These are phyloP conservation scores for Rhynchopsitta pachyrhyncha DNA, from an alignment of 2,113 vertebrate species.

Conservation along the genomic window DNA sequence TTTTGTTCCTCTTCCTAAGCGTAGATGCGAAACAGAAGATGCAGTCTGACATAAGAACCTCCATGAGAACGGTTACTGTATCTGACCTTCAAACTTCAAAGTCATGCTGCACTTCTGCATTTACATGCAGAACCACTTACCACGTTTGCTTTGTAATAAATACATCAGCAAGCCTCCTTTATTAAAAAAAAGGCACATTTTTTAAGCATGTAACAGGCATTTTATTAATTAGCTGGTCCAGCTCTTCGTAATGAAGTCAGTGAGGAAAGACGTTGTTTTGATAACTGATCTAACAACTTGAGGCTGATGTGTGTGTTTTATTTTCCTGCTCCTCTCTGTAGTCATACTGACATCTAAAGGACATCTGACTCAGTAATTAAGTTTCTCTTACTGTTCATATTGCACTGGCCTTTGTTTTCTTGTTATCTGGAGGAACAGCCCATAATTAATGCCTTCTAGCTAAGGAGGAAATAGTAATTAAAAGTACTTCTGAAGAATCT, in stretches of 20 bases:
- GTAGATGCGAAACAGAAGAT: conserved; percentile 12
- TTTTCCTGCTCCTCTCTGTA: conserved; percentile 25
- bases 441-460: conserved; percentile 8
- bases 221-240: conserved; percentile 10
- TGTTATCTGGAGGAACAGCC: conserved; percentile 3
- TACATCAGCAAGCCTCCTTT: neutral
- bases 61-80: neutral
- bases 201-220: neutral
- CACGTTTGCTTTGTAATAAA: neutral
- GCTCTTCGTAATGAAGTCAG: conserved; percentile 7
- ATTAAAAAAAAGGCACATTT: neutral
- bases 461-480: conserved; percentile 42
- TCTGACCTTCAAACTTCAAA: conserved; percentile 70
- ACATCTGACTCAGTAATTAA: conserved; percentile 49
- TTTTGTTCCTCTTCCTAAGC: conserved; percentile 5
- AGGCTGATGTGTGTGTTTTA: neutral
- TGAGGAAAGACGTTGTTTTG: conserved; percentile 44
- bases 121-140: conserved; percentile 8
- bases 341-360: conserved; percentile 57
- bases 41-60: neutral
- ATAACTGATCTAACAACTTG: conserved; percentile 49
- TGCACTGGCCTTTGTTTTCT: conserved; percentile 22
- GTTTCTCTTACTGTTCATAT: conserved; percentile 21
- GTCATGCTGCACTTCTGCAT: conserved; percentile 4
- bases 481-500: neutral